A percentile compares a stretch with the other conserved stretches of the same genome.
phyloP scores from a whole-genome alignment of 2,888 invertebrate genomes.

The Linnaemya vulpina region DNA sequence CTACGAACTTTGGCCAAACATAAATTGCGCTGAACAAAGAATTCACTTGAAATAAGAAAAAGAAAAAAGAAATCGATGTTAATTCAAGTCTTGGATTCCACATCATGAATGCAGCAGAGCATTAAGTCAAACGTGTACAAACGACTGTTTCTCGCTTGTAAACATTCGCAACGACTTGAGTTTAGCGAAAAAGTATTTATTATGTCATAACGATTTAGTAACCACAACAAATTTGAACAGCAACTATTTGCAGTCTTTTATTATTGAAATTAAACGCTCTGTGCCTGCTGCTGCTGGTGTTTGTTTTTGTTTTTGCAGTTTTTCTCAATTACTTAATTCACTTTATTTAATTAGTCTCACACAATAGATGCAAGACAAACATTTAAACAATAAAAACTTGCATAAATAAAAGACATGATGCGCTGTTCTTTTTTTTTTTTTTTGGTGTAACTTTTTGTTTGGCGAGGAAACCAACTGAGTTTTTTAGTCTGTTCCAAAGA shows the following conservation, averaged over 20 bases:
- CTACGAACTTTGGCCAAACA: too few relatives aligned
- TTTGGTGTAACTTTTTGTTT: neutral
- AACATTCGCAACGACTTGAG: slow-evolving; percentile 12
- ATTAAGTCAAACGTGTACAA: slow-evolving; percentile 27
- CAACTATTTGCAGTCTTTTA: slow-evolving; percentile 23
- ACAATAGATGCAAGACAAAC: slow-evolving; percentile 39
- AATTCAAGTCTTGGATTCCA: neutral
- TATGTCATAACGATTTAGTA: slow-evolving; percentile 58
- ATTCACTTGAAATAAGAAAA: neutral
- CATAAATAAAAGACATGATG: slow-evolving; percentile 12
- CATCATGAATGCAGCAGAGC: slow-evolving; percentile 35
- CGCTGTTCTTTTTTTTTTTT: neutral
- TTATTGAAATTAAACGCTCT: neutral
- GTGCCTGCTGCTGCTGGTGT: neutral
- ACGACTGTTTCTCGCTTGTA: neutral
- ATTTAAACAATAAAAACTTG: slow-evolving; percentile 38
- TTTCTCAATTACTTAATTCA: slow-evolving; percentile 46
- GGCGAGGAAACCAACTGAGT: neutral
- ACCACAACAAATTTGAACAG: slow-evolving; percentile 23
- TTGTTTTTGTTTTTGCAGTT: neutral
- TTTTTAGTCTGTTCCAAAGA: neutral
- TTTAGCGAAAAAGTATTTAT: slow-evolving; percentile 31
- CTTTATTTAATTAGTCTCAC: slow-evolving; percentile 63
- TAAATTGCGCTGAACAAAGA: neutral
- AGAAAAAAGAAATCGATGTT: neutral